Evolutionary conservation across 2,888 invertebrate species (phyloP).

Genomic region (Tholera decimalis): DNA sequence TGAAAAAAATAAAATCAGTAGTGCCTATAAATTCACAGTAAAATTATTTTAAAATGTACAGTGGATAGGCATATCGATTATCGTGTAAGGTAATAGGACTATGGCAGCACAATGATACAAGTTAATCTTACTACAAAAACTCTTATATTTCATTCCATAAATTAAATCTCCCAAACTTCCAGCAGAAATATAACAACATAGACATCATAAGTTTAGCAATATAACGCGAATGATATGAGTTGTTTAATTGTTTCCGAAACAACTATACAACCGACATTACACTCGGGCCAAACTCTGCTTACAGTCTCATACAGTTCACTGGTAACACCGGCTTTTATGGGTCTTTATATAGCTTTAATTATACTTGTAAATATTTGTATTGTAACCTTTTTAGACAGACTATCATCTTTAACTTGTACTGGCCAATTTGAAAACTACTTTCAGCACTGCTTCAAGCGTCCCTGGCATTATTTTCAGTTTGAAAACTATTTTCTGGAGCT

Average conservation of each 20-base stretch:
- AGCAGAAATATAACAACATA: conserved; percentile 43
- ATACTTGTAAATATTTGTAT: conserved; percentile 28
- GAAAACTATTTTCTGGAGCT: conserved; percentile 5
- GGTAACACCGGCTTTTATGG: conserved; percentile 47
- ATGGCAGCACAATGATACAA: no score
- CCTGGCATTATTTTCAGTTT: conserved; percentile 10
- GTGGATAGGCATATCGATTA: no score
- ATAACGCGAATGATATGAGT: conserved; percentile 57
- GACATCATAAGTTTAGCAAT: conserved; percentile 61
- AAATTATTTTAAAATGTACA: neutral
- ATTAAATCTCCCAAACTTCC: conserved; percentile 29
- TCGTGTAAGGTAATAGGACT: no score
- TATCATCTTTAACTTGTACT: conserved; percentile 15
- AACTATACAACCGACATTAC: conserved; percentile 57
- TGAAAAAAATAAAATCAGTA: neutral
- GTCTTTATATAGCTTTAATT: conserved; percentile 37
- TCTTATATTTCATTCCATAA: conserved; percentile 7
- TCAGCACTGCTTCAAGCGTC: neutral
- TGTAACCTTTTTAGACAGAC: conserved; percentile 15
- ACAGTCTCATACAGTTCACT: conserved; percentile 52
- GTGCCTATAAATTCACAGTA: neutral
- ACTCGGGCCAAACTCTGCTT: conserved; percentile 47
- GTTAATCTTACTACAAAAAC: conserved; percentile 22
- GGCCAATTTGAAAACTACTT: neutral
- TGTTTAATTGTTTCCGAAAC: conserved; percentile 60